Percentiles rank a stretch among this genome's conserved stretches.
phyloP scores from a whole-genome alignment of 2,888 invertebrate species.

The Zelleria hepariella region DNA sequence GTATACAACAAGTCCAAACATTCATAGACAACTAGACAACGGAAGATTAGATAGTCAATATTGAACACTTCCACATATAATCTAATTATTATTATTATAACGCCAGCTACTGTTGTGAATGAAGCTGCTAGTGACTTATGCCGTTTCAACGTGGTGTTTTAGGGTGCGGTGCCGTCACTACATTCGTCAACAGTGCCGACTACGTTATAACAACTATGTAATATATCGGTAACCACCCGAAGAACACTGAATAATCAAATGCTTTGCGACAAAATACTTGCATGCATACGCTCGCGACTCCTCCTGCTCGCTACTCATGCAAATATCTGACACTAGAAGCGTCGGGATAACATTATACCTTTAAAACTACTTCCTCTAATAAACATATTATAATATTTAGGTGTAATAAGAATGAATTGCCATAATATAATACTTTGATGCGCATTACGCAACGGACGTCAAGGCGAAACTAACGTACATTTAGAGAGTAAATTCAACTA shows the following conservation, averaged over 20 bases:
- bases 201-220: constrained; percentile 10
- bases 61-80: constrained; percentile 1
- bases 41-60: not conserved
- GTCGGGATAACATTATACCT: not conserved
- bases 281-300: not conserved
- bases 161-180: constrained; percentile 15
- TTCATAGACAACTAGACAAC: not conserved
- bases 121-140: constrained; percentile 23
- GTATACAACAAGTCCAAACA: not conserved
- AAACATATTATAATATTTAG: constrained; percentile 30
- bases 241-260: not conserved
- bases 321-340: not conserved
- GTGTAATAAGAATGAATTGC: constrained; percentile 61
- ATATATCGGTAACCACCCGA: not conserved
- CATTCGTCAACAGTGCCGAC: constrained; percentile 22
- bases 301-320: not conserved
- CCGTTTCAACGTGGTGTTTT: constrained; percentile 14
- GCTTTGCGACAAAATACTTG: not conserved
- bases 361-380: constrained; percentile 54
- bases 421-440: constrained; percentile 50
- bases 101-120: constrained; percentile 26
- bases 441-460: not conserved
- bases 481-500: constrained; percentile 20
- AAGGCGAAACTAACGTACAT: constrained; percentile 61
- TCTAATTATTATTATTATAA: constrained; percentile 8